Conservation (phyloP, 2,113 vertebrate genomes). For the Chrysemys picta region DNA sequence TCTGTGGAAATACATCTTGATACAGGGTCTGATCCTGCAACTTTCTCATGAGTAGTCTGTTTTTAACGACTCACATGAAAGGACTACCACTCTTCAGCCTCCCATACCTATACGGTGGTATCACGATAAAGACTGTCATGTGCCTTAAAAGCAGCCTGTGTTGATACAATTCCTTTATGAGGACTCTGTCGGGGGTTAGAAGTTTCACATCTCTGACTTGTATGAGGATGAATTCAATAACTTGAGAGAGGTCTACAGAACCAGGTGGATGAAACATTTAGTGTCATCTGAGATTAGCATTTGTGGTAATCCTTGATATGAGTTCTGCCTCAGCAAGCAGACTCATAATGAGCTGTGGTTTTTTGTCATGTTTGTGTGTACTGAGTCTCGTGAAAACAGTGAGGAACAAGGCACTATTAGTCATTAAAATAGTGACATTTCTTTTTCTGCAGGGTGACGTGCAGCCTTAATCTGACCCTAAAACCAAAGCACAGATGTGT, state of each 20-base stretch:
- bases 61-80: background rate
- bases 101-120: too few species aligned
- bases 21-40: background rate
- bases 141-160: background rate
- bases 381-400: background rate
- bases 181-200: background rate
- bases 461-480: background rate
- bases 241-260: background rate
- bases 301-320: background rate
- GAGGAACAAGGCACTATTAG: background rate
- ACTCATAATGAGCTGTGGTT: background rate
- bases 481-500: background rate
- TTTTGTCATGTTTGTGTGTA: background rate
- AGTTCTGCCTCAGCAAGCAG: background rate
- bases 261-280: background rate
- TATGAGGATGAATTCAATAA: background rate
- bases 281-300: background rate
- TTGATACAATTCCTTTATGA: background rate
- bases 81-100: background rate
- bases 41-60: background rate
- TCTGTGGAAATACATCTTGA: background rate
- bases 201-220: background rate
- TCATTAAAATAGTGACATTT: background rate
- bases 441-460: background rate
- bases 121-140: rapidly evolving